phyloP scores from a whole-genome alignment of 30 jellyfish, hydroid and myxozoan species.

The Turritopsis rubra region DNA sequence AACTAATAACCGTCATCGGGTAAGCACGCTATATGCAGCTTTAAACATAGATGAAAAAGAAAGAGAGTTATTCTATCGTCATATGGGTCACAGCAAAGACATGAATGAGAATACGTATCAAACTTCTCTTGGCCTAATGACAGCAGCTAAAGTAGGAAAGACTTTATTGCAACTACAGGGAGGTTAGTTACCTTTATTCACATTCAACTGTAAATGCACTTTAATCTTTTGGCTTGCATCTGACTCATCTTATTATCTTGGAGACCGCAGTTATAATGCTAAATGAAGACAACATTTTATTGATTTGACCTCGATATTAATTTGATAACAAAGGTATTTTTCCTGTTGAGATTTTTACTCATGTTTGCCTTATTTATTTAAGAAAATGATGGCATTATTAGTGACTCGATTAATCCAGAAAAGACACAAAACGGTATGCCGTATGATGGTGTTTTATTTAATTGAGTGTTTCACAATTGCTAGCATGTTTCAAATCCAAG shows the following conservation, averaged over 20 bases:
- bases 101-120: not conserved
- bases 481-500: too few relatives aligned
- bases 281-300: not conserved
- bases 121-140: not conserved
- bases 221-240: too few relatives aligned
- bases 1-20: slow-evolving; percentile 14
- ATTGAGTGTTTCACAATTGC: too few relatives aligned
- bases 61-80: not conserved
- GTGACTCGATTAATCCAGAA: not conserved
- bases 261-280: too few relatives aligned
- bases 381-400: not conserved
- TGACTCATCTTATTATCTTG: not conserved
- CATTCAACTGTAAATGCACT: not conserved
- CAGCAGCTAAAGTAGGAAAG: not conserved
- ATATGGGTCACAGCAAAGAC: not conserved
- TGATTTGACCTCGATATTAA: not conserved
- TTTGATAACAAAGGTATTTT: not conserved
- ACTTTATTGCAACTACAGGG: not conserved
- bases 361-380: not conserved
- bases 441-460: too few relatives aligned
- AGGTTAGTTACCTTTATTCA: not conserved
- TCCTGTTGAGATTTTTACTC: not conserved
- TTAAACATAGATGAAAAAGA: not conserved
- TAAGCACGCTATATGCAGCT: slow-evolving; percentile 4
- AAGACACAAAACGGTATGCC: not conserved